Conservation (phyloP, 64 coral and sea anemone genomes). For the Exaiptasia diaphana region DNA sequence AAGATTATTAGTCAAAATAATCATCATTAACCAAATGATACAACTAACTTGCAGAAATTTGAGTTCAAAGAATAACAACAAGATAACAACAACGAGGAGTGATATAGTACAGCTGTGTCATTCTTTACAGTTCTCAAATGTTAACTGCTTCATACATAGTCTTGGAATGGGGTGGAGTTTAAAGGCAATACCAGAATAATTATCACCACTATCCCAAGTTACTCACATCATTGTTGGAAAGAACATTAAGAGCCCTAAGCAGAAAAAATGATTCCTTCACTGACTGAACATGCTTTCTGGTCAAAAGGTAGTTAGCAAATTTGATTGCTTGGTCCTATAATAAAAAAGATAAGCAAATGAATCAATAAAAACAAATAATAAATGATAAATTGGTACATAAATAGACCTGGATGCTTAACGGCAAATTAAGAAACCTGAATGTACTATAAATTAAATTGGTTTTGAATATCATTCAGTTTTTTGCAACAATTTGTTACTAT, state of each 20-base stretch:
- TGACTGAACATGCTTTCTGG: conserved; percentile 84
- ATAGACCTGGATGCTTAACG: background rate
- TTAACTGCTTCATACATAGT: too few species aligned
- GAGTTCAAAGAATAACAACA: background rate
- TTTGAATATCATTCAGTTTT: too few species aligned
- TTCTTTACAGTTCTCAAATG: too few species aligned
- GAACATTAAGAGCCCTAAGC: conserved; percentile 54
- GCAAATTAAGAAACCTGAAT: background rate
- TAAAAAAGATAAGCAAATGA: background rate
- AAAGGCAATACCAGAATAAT: background rate
- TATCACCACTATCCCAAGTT: background rate
- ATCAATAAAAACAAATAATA: background rate
- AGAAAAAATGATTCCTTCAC: conserved; percentile 58
- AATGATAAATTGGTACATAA: background rate
- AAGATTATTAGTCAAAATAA: background rate
- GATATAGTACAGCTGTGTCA: too few species aligned
- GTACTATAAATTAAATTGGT: too few species aligned
- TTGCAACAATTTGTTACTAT: too few species aligned
- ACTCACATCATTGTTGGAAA: conserved; percentile 88
- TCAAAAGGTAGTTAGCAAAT: conserved; percentile 87
- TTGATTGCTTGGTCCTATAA: conserved; percentile 90
- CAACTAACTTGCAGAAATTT: background rate
- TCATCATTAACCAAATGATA: background rate
- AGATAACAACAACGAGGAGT: background rate
- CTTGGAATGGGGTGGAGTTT: too few species aligned